Conservation (phyloP, 2,888 invertebrate genomes). For the Hybos culiciformis region DNA sequence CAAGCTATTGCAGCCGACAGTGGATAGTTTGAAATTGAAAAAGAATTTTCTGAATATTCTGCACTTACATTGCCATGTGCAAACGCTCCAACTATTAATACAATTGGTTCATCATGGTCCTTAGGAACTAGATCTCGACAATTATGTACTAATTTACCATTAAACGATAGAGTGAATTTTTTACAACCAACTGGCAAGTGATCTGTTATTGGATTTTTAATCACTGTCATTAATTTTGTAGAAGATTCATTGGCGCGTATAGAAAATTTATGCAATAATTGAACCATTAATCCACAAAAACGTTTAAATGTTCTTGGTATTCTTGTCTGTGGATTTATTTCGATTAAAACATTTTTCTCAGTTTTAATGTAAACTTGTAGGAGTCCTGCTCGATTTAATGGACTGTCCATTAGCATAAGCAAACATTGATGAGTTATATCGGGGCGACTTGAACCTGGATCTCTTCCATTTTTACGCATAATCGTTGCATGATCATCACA, state of each 20-base stretch:
- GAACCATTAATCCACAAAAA: conserved; percentile 95
- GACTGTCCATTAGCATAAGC: conserved; percentile 94
- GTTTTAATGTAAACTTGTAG: conserved; percentile 93
- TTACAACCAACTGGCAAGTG: conserved; percentile 89
- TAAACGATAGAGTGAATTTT: conserved; percentile 83
- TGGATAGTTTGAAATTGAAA: conserved; percentile 93
- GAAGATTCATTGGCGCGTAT: conserved; percentile 83
- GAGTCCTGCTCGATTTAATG: conserved; percentile 86
- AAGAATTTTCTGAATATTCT: conserved; percentile 81
- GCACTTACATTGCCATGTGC: conserved; percentile 84
- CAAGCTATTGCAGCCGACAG: conserved; percentile 93
- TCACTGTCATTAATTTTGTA: conserved; percentile 82
- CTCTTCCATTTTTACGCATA: conserved; percentile 72
- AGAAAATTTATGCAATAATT: conserved; percentile 86
- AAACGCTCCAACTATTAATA: conserved; percentile 90
- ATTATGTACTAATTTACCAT: conserved; percentile 53
- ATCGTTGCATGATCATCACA: conserved; percentile 85
- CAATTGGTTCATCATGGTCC: conserved; percentile 70
- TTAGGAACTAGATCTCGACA: conserved; percentile 66
- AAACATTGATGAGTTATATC: conserved; percentile 97
- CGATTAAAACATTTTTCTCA: conserved; percentile 82
- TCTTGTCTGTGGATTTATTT: conserved; percentile 92
- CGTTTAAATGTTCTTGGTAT: conserved; percentile 94
- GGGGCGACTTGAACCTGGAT: conserved; percentile 80
- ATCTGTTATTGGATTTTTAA: conserved; percentile 89